Evolutionary conservation across 2,113 vertebrate species (phyloP), one percentile per base, ranked within the genome.

Genomic region (Myrmecobius fasciatus): DNA sequence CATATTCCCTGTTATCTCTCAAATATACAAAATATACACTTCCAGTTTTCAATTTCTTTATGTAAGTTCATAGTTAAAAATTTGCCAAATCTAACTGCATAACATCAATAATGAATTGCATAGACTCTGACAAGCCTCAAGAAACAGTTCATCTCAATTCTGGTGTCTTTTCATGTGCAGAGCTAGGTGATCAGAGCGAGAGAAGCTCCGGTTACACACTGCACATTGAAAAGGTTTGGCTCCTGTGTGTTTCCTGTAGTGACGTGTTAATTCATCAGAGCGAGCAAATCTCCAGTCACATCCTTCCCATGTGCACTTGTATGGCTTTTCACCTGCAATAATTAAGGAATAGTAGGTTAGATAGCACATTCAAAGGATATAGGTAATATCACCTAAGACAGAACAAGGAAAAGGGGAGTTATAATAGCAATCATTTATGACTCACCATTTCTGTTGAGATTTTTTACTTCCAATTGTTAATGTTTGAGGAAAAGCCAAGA

Each of bases 161-260:
- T 99, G 99, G 97, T 99, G 99, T 97, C 99, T 98, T 98, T 99
- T 99, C 99, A 99, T 99, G 98, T 99, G 99, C 91, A 99, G 99
- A 51, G 99, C 99, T 98, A 99, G 99, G 99, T 99, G 99, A 91
- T 99, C 99, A 0, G 99, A 99, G 97, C 99, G 99, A 7, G 99
- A 99, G 98, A 99, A 99, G 97, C 99, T 99, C 95, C 99, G 99
- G 98, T 98, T 99, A 97, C 99, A 99, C 96, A 99, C 99, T 0
- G 97, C 98, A 7, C 99, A 99, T 98, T 99, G 99, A 98, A 99
- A 99, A 31, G 99, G 99, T 98, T 99, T 99, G n/a, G 99, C 99
- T 24, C 99, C 99, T 0, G 99, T 99, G 98, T 99, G 99, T 98
- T 99, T 99, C 98, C 99, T 98, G 98, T 99, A 99, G 98, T 99